Conservation (phyloP, 2,113 vertebrate species). For the Pelmatolapia mariae region DNA sequence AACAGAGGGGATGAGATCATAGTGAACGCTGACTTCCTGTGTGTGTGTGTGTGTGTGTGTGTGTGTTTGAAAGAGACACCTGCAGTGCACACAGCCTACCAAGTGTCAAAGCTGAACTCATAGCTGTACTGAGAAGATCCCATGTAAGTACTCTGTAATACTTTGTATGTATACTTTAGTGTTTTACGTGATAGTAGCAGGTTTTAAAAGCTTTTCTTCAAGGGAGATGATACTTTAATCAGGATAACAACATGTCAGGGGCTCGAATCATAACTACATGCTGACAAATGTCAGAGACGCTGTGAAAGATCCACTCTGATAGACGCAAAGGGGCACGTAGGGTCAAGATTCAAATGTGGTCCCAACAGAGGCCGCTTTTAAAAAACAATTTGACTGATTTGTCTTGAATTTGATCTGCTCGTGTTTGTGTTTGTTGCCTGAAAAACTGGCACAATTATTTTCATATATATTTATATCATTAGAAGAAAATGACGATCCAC, state of each 20-base stretch:
- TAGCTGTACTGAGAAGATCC: conserved; percentile 39
- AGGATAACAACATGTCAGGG: neutral
- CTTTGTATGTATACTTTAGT: neutral
- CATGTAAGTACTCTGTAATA: conserved; percentile 39
- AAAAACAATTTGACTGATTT: neutral
- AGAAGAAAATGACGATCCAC: neutral
- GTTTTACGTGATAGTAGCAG: neutral
- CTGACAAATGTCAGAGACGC: neutral
- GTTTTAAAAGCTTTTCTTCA: neutral
- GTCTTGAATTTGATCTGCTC: neutral
- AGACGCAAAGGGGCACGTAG: neutral
- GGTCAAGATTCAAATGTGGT: neutral
- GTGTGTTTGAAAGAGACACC: conserved; percentile 11
- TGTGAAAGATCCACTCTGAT: neutral
- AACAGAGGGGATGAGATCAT: conserved; percentile 15
- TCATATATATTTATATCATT: neutral
- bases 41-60: conserved; percentile 26
- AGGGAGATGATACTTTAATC: neutral
- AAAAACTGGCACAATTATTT: neutral
- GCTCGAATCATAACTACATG: neutral
- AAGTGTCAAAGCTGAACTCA: conserved; percentile 49
- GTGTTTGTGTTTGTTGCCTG: neutral
- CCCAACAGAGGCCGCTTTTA: neutral
- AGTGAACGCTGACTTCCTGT: conserved; percentile 45
- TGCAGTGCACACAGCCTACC: conserved; percentile 1